Evolutionary conservation across 1,140 invertebrate genomes (phyloP).

Genomic region (Zaprionus nigranus): DNA sequence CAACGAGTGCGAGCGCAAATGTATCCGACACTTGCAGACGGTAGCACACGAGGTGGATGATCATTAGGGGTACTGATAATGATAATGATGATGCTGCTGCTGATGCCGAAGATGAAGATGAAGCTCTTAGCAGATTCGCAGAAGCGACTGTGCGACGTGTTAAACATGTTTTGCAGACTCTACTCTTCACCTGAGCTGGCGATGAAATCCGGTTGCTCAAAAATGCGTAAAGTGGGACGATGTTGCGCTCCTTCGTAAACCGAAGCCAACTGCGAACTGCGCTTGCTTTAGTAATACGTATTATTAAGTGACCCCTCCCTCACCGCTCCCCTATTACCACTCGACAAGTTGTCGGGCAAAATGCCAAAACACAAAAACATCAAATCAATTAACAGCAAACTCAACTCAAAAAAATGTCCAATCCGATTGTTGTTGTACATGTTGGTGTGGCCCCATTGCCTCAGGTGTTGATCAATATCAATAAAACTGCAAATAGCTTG

Average conservation of each 20-base stretch:
- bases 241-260: conserved; percentile 69
- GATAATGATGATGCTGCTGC: conserved; percentile 1
- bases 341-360: conserved; percentile 74
- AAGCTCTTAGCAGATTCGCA: conserved; percentile 38
- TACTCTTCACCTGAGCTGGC: conserved; percentile 27
- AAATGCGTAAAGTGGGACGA: conserved; percentile 82
- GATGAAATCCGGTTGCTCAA: conserved; percentile 71
- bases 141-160: conserved; percentile 59
- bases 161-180: conserved; percentile 66
- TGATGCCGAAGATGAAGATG: conserved; percentile 39
- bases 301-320: conserved; percentile 61
- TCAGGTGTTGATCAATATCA: conserved; percentile 78
- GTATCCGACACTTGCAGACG: conserved; percentile 52
- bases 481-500: conserved; percentile 73
- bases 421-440: conserved; percentile 6
- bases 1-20: conserved; percentile 8
- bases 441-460: conserved; percentile 59
- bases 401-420: conserved; percentile 11
- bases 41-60: conserved; percentile 17
- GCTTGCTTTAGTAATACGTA: conserved; percentile 35
- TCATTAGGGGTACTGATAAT: background rate
- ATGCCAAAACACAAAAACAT: conserved; percentile 74
- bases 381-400: conserved; percentile 74
- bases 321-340: no score
- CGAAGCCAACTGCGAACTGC: conserved; percentile 25